Evolutionary conservation across 2,888 invertebrate genomes (phyloP), one percentile per base, ranked within the genome.

Genomic region (Mesoligia furuncula): DNA sequence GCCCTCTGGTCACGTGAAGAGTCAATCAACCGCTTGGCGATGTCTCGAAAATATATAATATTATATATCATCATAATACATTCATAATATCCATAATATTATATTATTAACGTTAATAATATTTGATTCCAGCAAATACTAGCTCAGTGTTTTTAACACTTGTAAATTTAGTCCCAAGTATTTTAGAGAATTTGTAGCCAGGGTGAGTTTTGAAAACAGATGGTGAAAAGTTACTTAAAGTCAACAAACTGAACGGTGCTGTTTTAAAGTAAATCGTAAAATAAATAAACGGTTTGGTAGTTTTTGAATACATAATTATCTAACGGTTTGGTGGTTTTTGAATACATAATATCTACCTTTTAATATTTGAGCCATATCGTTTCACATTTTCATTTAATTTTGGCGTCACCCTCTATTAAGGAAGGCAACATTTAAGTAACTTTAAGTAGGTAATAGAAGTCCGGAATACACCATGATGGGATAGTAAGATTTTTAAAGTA

Each of bases 181-280:
- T 31, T 42, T 15, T 5, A 42, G 9, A 36, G 4, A 36, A 71
- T 27, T 74, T 24, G 7, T 27, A 36, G 42, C 11, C 69, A 65
- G 13, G 45, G 24, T 59, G 24, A 27, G 7, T 24, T 61, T n/a
- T 39, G 20, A 73, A 67, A 79, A 15, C 39, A 76, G 24, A 31
- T n/a, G 3, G 6, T 1, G 20, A 15, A 70, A 20, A 20, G 48
- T 75, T 59, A 64, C 0, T 20, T 45, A 45, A 54, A 17, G 36
- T n/a, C n/a, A 66, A 70, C 77, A 76, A 73, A 51, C 31, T 73
- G 24, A 36, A 68, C 9, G 13, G 11, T 81, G 65, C 1, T 61
- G 20, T 78, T 73, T 59, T 39, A 69, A 39, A 61, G n/a, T 66
- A 17, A 48, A 70, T 42, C 9, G n/a, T 70, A 59, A 65, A 70